Percentiles rank a stretch among this genome's conserved stretches.
These are phyloP conservation scores for Chrysochloris asiatica DNA, from an alignment of 2,113 vertebrate genomes.

Conservation along the genomic window DNA sequence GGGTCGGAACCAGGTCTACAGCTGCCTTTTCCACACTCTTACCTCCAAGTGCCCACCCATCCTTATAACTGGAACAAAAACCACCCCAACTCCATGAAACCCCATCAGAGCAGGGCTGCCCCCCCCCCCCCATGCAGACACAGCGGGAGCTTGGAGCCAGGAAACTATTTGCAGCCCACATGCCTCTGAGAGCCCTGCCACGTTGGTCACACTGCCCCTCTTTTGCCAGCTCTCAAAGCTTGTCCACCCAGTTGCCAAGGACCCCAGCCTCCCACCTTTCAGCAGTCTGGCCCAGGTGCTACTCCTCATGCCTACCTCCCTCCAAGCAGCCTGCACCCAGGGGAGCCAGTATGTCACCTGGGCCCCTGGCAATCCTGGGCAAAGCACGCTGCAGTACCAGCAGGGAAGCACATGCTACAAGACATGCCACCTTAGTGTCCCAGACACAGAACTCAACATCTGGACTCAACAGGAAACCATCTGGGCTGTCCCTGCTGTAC, in stretches of 20 bases:
- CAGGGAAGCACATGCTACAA: background rate
- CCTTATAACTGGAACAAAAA: too few species aligned
- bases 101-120: too few species aligned
- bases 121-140: too few species aligned
- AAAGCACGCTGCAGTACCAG: background rate
- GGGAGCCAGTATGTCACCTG: background rate
- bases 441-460: background rate
- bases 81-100: too few species aligned
- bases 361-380: too few species aligned
- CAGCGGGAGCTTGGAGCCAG: background rate
- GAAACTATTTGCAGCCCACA: background rate
- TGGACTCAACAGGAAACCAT: background rate
- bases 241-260: background rate
- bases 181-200: too few species aligned
- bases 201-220: fast-evolving
- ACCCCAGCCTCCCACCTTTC: background rate
- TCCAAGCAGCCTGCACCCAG: background rate
- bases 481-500: background rate
- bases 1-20: background rate
- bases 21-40: background rate
- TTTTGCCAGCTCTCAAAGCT: background rate
- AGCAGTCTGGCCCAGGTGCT: background rate
- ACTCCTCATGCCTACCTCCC: background rate
- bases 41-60: background rate
- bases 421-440: fast-evolving